Conservation (phyloP, 1,140 invertebrate species). For the Metaphire vulgaris region DNA sequence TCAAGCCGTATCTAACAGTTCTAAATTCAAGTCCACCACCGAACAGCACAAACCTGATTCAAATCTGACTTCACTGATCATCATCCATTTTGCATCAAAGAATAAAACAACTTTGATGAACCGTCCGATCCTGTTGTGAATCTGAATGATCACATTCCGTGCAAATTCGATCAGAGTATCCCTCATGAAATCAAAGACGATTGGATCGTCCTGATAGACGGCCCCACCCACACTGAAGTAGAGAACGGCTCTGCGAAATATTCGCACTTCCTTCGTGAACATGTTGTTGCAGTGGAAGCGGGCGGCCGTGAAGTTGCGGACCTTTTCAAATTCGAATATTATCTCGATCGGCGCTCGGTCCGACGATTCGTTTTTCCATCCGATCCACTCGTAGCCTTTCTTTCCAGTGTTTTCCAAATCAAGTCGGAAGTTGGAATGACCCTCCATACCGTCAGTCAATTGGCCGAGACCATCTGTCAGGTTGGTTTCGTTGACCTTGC, state of each 20-base stretch:
- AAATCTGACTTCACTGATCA: slow-evolving; percentile 72
- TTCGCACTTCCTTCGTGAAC: slow-evolving; percentile 62
- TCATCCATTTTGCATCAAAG: slow-evolving; percentile 78
- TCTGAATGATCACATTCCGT: slow-evolving; percentile 34
- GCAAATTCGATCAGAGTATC: slow-evolving; percentile 71
- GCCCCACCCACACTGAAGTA: slow-evolving; percentile 69
- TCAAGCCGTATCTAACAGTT: no score
- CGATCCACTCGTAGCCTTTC: slow-evolving; percentile 69
- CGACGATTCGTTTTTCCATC: slow-evolving; percentile 59
- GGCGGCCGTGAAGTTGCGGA: slow-evolving; percentile 76
- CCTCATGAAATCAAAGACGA: slow-evolving; percentile 65
- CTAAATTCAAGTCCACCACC: no score
- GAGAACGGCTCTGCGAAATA: slow-evolving; percentile 60
- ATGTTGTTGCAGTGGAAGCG: slow-evolving; percentile 73
- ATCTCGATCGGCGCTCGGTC: slow-evolving; percentile 37
- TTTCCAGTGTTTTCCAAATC: slow-evolving; percentile 63
- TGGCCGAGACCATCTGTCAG: slow-evolving; percentile 75
- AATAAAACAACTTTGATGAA: slow-evolving; percentile 72
- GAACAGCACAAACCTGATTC: slow-evolving; percentile 45
- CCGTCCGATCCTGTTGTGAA: slow-evolving; percentile 72
- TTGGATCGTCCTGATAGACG: slow-evolving; percentile 57
- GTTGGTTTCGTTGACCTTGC: slow-evolving; percentile 51
- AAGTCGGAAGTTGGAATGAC: slow-evolving; percentile 65
- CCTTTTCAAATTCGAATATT: slow-evolving; percentile 76
- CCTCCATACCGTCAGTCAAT: slow-evolving; percentile 67